Evolutionary conservation across 2,113 vertebrate genomes (phyloP), one percentile per base, ranked within the genome.

Genomic region (Paedocypris sp.): DNA sequence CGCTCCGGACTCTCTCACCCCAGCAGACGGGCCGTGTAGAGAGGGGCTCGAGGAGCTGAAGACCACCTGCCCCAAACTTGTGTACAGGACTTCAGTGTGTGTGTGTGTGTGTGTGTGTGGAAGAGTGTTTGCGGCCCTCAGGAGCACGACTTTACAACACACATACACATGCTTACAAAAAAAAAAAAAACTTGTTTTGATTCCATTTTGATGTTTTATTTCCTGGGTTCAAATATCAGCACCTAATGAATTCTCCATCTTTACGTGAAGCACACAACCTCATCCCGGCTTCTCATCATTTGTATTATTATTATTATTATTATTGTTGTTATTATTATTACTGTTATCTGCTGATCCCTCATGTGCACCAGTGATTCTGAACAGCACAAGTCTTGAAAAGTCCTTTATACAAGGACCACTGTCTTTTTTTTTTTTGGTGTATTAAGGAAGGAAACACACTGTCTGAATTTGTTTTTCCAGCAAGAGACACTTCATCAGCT

Each of bases 131-230:
- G 52, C 29, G 18, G 22, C 50, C 28, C 20, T 58, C 23, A 9
- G 35, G 22, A 43, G 35, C 62, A 22, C 38, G 41, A 28, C 16
- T 18, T 32, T 31, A 45, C 13, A 35, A 32, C 43, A 41, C 52
- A 28, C 50, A 69, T 22, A 10, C 53, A 67, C 20, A 33, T 42
- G 67, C 68, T 73, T 70, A 62, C 73, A 72, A 31, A 71, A 64
- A 71, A 48, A 50, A 60, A 35, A 66, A 39, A 48, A 46, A 67
- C 22, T 47, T 62, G 66, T 50, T 70, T 50, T 59, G 49, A 58
- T 46, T 65, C 46, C 48, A 64, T 69, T 29, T 45, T 43, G 36
- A 47, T 66, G 36, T 41, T 43, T 35, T 41, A 36, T 60, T 43
- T 68, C 22, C 31, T 47, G 47, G 31, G 51, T 38, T 49, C 15